phyloP scores from a whole-genome alignment of 2,113 vertebrate genomes.

The Formicarius rufipectus region DNA sequence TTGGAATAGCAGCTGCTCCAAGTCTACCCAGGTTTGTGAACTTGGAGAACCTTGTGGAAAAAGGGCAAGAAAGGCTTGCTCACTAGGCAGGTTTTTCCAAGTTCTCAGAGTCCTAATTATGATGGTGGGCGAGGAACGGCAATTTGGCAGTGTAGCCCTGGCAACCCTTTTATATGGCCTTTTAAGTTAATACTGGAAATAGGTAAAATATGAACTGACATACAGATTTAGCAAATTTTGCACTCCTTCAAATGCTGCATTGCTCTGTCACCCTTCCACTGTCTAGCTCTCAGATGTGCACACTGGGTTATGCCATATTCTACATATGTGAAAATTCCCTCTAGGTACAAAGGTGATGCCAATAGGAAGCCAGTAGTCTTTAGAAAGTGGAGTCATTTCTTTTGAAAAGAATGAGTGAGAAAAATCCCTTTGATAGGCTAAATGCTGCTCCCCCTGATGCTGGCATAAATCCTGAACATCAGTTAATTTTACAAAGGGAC shows the following conservation, averaged over 20 bases:
- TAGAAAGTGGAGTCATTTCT: conserved; percentile 38
- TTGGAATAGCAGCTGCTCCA: conserved; percentile 33
- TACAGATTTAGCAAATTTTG: background rate
- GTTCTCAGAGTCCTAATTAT: conserved; percentile 63
- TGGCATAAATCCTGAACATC: conserved; percentile 31
- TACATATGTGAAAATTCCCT: background rate
- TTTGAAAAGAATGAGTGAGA: background rate
- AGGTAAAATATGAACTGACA: conserved; percentile 57
- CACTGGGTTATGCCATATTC: background rate
- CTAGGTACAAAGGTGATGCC: background rate
- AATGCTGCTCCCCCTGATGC: background rate
- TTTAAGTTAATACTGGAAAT: conserved; percentile 47
- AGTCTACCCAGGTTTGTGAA: conserved; percentile 28
- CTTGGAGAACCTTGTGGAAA: conserved; percentile 55
- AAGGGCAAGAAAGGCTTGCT: conserved; percentile 16
- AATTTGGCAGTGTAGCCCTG: conserved; percentile 57
- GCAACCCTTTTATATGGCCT: conserved; percentile 40
- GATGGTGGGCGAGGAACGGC: conserved; percentile 44
- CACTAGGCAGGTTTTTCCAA: conserved; percentile 48
- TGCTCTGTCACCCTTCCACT: background rate
- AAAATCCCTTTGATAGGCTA: conserved; percentile 15
- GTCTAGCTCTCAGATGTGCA: background rate
- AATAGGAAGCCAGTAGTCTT: conserved; percentile 50
- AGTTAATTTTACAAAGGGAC: conserved; percentile 13
- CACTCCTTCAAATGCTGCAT: background rate